phyloP scores from a whole-genome alignment of 2,888 invertebrate species.

The Nebria brevicollis region DNA sequence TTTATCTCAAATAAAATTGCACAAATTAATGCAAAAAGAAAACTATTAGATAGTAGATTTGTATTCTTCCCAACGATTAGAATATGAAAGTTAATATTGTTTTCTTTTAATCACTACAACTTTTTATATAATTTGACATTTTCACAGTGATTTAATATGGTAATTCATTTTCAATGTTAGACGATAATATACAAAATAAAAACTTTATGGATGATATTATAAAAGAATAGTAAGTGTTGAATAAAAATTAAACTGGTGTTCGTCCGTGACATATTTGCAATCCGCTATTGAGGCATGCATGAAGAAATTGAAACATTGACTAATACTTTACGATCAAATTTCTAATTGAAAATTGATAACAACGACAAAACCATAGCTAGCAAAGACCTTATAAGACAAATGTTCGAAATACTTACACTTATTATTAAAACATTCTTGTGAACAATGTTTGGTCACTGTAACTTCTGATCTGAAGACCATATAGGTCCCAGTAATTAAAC shows the following conservation, averaged over 20 bases:
- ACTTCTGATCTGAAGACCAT: no score
- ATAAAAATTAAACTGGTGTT: not conserved
- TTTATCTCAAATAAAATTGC: not conserved
- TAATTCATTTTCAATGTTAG: not conserved
- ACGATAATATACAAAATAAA: not conserved
- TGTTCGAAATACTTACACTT: no score
- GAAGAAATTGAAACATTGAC: not conserved
- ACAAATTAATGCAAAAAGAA: not conserved
- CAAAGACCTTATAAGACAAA: no score
- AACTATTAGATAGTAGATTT: not conserved
- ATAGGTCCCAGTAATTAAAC: no score
- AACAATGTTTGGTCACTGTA: no score
- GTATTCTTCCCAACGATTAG: not conserved
- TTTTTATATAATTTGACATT: not conserved
- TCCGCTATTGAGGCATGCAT: not conserved
- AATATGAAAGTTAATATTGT: not conserved
- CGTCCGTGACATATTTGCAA: constrained; percentile 25
- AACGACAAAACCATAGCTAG: not conserved
- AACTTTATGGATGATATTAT: not conserved
- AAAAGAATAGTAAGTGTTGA: not conserved
- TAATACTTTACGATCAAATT: not conserved
- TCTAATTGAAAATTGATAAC: not conserved
- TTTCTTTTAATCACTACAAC: not conserved
- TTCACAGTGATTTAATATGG: not conserved
- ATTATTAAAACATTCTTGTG: no score